Base-by-base conservation (phyloP, 1,140 invertebrate species). In the Drosophila willistoni region DNA sequence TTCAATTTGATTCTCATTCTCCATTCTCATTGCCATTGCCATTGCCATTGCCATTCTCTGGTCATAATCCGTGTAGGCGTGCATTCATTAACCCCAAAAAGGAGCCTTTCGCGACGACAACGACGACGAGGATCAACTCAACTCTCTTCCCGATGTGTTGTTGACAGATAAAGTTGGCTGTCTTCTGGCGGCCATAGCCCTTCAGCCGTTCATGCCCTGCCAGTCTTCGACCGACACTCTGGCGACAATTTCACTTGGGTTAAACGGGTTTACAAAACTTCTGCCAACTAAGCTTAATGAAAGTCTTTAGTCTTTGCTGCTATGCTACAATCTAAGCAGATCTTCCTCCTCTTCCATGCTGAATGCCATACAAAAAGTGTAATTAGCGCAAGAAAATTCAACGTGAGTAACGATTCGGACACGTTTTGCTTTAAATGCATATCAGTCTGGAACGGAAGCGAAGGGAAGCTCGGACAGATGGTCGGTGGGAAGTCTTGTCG, bases 351-450 rank as follows among this genome's bases (percentile, higher is more conserved):
- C 14, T 34, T 55, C 47, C 61, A 54, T 73, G 69, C 78, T 64
- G 71, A 17, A 78, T 75, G 85, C 80, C 74, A 79, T 89, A 81
- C 79, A 89, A 84, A 89, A 89, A 89, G 74, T 84, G 84, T 89
- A 89, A 89, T 89, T 89, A 89, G 84, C 85, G 81, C 71, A 81
- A 61, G 65, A 89, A 86, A 51, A 86, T 80, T 81, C 81, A 89
- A 84, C 84, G 77, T 78, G 71, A 59, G 74, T 42, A 44, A 66
- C 69, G 68, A 62, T 70, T 51, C 19, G 76, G 83, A 87, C 84
- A 87, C 81, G 84, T 89, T 89, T 89, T 72, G 80, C 71, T 89
- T 89, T 89, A 84, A 89, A 89, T 89, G 80, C 84, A 87, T 87
- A 87, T 87, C 80, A 78, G 73, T 72, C 72, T 86, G 68, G 68